A percentile compares a stretch with the other conserved stretches of the same genome.
These are phyloP conservation scores for Ephydatia muelleri DNA, from an alignment of 37 sponge, comb jelly and placozoan genomes.

Conservation along the genomic window DNA sequence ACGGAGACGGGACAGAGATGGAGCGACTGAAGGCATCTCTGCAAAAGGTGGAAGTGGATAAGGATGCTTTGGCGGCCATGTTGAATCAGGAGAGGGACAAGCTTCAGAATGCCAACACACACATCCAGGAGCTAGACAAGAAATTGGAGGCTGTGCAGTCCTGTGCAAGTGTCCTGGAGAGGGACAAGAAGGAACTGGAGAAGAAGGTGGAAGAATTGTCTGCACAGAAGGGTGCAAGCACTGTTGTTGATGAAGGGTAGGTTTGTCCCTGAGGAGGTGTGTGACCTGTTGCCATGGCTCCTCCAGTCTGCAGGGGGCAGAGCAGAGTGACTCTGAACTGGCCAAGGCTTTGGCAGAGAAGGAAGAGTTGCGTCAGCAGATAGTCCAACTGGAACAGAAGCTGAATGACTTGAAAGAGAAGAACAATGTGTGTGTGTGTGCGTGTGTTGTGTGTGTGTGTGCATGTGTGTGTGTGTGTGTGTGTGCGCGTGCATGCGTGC, in stretches of 20 bases:
- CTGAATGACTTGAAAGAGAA: constrained; percentile 39
- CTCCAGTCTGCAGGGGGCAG: background rate
- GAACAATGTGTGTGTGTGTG: constrained; percentile 37
- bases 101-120: background rate
- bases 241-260: background rate
- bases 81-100: background rate
- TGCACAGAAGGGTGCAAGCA: background rate
- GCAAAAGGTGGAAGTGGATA: background rate
- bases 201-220: constrained; percentile 2
- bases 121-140: background rate
- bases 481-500: background rate
- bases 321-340: background rate
- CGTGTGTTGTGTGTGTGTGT: constrained; percentile 9
- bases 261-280: background rate
- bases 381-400: constrained; percentile 25
- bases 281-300: background rate
- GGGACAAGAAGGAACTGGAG: background rate
- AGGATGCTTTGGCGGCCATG: background rate
- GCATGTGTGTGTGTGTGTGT: background rate
- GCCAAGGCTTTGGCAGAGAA: constrained; percentile 4
- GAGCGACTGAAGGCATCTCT: background rate
- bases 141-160: too few species aligned
- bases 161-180: background rate
- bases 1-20: background rate
- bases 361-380: constrained; percentile 6